Evolutionary conservation across 2,113 vertebrate species (phyloP), one percentile per base, ranked within the genome.

Genomic region (Pontoporia blainvillei): DNA sequence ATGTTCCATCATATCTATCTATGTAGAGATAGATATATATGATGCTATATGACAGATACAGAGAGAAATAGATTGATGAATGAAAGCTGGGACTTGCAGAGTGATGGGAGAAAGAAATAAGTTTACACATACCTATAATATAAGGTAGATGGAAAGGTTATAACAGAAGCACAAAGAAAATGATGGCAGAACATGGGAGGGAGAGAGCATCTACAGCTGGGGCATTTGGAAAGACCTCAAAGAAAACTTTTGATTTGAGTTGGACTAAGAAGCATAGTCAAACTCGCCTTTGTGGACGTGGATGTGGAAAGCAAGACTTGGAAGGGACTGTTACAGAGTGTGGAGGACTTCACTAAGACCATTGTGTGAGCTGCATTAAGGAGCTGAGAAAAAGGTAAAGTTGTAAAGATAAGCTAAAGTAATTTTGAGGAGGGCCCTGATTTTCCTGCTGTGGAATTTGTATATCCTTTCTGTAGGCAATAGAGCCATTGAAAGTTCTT

Each of bases 401-500:
- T 21, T 90, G 44, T 29, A 67, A 44, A 79, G 49, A 62, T 0
- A 82, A 59, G 31, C 23, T 34, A 29, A 44, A 31, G 25, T 83
- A 46, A 36, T 29, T 49, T 46, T 57, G 20, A 27, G 36, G 31
- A 85, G 6, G 4, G 10, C 41, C 27, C 72, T 59, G 27, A 49
- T 46, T 86, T 14, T 67, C 31, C 25, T 71, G 20, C 36, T 44
- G 39, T 49, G 39, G 20, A 85, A 11, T 73, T n/a, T 72, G 15
- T 9, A 17, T 64, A 44, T 64, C 31, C 36, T 89, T 61, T 46
- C 23, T 73, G 5, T 86, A 61, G 52, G 4, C 12, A 64, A 21
- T 91, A 69, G 41, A 46, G 10, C 29, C 39, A 36, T 13, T 78
- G 87, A 76, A 94, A 46, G 21, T 92, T 81, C 46, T 86, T 87